phyloP scores from a whole-genome alignment of 2,113 vertebrate genomes.

The Silurus glanis region DNA sequence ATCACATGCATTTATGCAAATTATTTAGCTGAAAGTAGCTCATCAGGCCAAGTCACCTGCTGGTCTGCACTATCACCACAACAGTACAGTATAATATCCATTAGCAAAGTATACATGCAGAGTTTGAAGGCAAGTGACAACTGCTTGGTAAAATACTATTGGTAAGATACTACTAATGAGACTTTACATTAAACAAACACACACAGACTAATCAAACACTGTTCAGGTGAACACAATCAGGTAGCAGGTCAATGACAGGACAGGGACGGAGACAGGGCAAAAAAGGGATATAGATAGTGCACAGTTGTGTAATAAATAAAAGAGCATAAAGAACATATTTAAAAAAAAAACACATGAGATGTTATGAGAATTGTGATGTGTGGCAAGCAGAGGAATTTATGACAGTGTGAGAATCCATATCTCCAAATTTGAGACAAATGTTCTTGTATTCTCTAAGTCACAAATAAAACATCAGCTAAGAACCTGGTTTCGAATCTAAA shows the following conservation, averaged over 20 bases:
- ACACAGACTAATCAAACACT: neutral
- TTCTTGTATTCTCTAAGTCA: neutral
- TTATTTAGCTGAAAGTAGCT: neutral
- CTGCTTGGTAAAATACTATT: neutral
- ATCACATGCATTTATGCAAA: neutral
- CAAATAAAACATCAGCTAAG: neutral
- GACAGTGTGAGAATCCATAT: neutral
- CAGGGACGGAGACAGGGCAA: neutral
- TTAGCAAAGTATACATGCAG: neutral
- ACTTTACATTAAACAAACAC: neutral
- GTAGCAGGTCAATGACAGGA: neutral
- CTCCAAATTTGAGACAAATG: neutral
- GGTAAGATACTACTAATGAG: neutral
- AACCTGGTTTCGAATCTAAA: neutral
- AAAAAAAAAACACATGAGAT: neutral
- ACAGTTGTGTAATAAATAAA: neutral
- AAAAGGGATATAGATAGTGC: neutral
- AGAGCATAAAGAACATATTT: neutral
- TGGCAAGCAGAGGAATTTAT: neutral
- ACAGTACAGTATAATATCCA: neutral
- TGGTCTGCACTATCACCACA: neutral
- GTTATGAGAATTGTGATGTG: neutral
- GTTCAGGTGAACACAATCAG: neutral
- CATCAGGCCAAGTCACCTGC: neutral
- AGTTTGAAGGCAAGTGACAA: neutral